Base-by-base conservation (phyloP, 2,888 invertebrate species). In the Thera britannica region DNA sequence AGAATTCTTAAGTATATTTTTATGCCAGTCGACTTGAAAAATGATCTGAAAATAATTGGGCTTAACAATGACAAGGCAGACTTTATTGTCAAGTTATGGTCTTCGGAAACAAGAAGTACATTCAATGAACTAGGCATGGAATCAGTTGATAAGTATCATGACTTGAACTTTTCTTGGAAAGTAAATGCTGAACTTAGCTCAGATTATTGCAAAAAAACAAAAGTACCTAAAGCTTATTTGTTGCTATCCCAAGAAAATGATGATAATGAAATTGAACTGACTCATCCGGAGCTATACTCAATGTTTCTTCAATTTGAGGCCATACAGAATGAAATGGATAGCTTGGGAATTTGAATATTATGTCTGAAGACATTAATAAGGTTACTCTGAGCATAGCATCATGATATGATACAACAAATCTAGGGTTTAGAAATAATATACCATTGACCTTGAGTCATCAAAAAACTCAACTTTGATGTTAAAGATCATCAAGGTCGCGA, bases 111-210 rank as follows among this genome's bases (percentile, higher is more conserved):
- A 54, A 88, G 81, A 73, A 70, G 77, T n/a, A 86, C 85, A 63
- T 80, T 93, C 36, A 80, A 87, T 80, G 86, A 90, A 55, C 73
- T 93, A 61, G 81, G 83, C 52, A 75, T 82, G 49, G 81, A 82
- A 58, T 60, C 76, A 51, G 76, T 77, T 55, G 79, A 83, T 55
- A 81, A 83, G 62, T 74, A 75, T 62, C 79, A 77, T 65, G 81
- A 85, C 9, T 70, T 89, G 36, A 79, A 85, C 68, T 85, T 92
- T 73, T 79, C 87, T 49, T 93, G 90, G 89, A 88, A 87, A 73
- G 75, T 93, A 65, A 91, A 90, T 84, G 89, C 91, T 59, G 93
- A 93, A 75, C 77, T 93, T 57, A 91, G 93, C 81, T 93, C 93
- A 49, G 88, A 88, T 64, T 85, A 82, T 72, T 83, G 84, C 34